Evolutionary conservation across 2,888 invertebrate genomes (phyloP).

Genomic region (Caenorhabditis macrosperma): DNA sequence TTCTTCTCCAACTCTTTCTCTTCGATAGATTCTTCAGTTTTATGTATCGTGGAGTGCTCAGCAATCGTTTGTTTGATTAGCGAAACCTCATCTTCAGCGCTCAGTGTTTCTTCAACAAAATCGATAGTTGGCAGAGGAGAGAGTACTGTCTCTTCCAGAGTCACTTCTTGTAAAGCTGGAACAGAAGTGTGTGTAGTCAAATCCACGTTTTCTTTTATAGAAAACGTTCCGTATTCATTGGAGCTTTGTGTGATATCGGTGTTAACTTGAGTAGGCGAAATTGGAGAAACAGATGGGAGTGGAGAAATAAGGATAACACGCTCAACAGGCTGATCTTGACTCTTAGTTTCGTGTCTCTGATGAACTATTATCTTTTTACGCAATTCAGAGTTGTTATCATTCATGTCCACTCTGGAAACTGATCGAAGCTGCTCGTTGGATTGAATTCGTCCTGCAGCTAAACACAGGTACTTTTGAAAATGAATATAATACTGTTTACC

Average conservation of each 20-base stretch:
- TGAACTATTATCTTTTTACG: conserved; percentile 24
- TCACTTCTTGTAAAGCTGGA: no score
- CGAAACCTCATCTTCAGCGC: no score
- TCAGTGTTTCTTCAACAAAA: neutral
- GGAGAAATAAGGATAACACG: conserved; percentile 11
- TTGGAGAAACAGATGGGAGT: neutral
- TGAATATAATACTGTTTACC: no score
- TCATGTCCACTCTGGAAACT: conserved; percentile 53
- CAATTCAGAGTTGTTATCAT: conserved; percentile 26
- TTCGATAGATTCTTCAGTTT: neutral
- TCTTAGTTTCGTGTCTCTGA: conserved; percentile 14
- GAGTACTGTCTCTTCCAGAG: neutral
- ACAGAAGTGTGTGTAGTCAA: neutral
- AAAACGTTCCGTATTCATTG: neutral
- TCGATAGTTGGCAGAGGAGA: neutral
- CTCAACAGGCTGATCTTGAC: conserved; percentile 22
- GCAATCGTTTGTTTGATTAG: no score
- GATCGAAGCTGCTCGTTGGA: conserved; percentile 15
- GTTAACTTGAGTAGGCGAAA: neutral
- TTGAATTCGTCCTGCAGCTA: conserved; percentile 5
- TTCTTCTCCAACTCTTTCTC: neutral
- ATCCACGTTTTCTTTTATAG: neutral
- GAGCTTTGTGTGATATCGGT: neutral
- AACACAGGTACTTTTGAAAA: no score
- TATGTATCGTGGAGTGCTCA: neutral